phyloP scores from a whole-genome alignment of 2,113 vertebrate species.

The Malurus cyaneus region DNA sequence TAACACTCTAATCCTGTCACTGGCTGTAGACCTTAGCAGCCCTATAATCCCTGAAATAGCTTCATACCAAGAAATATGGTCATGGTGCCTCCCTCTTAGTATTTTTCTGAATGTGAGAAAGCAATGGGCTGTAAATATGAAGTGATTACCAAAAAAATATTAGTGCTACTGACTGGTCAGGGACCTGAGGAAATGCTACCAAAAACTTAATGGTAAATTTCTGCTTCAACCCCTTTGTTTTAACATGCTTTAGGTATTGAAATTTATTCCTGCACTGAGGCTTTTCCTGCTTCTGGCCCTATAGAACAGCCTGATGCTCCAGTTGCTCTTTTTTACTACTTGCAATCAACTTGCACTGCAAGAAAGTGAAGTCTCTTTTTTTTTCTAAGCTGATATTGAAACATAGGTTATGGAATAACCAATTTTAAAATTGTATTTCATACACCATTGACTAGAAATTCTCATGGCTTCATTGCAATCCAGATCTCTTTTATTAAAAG shows the following conservation, averaged over 20 bases:
- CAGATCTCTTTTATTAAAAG: slow-evolving; percentile 62
- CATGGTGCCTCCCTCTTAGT: background rate
- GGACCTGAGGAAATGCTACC: background rate
- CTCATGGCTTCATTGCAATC: slow-evolving; percentile 53
- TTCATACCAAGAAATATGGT: background rate
- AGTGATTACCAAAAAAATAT: background rate
- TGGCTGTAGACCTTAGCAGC: background rate
- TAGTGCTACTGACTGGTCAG: background rate
- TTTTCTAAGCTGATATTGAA: slow-evolving; percentile 15
- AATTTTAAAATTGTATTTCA: slow-evolving; percentile 59
- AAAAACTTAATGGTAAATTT: background rate
- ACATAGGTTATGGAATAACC: slow-evolving; percentile 35
- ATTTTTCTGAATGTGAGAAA: background rate
- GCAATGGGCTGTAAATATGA: background rate
- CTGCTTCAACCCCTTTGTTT: background rate
- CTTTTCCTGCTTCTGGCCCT: background rate
- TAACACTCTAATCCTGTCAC: background rate
- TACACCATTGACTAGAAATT: slow-evolving; percentile 51
- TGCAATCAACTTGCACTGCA: background rate
- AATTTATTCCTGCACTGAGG: background rate
- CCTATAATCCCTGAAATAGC: background rate
- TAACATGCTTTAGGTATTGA: background rate
- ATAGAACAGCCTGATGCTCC: background rate
- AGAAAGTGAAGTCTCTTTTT: slow-evolving; percentile 3
- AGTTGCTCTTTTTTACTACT: background rate